Conservation (phyloP, 2,888 invertebrate genomes). For the Hanleya hanleyi region DNA sequence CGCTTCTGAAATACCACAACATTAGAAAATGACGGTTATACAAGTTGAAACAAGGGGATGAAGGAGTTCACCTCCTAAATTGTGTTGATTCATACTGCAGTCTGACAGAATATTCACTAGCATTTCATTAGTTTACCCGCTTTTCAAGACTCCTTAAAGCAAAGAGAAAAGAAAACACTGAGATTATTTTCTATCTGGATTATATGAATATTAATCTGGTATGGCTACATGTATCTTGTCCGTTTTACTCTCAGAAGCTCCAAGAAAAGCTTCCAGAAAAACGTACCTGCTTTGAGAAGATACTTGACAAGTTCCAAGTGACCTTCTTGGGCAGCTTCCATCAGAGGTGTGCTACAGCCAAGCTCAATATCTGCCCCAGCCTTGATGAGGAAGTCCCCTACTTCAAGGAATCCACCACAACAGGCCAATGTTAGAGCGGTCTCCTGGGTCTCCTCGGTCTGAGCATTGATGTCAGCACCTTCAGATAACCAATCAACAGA, state of each 20-base stretch:
- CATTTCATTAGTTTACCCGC: too few relatives aligned
- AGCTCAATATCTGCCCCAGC: slow-evolving; percentile 96
- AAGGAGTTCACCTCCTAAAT: too few relatives aligned
- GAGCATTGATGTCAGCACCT: slow-evolving; percentile 96
- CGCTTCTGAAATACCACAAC: slow-evolving; percentile 77
- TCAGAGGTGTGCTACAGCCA: slow-evolving; percentile 93
- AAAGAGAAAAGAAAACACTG: too few relatives aligned
- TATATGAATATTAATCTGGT: too few relatives aligned
- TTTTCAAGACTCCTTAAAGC: too few relatives aligned
- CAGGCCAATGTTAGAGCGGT: slow-evolving; percentile 98
- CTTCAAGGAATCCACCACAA: slow-evolving; percentile 93
- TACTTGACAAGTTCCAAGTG: slow-evolving; percentile 89
- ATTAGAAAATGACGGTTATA: background rate
- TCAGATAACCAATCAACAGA: slow-evolving; percentile 11
- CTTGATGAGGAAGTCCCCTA: slow-evolving; percentile 95
- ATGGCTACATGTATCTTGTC: too few relatives aligned
- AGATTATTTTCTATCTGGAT: too few relatives aligned
- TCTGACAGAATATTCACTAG: too few relatives aligned
- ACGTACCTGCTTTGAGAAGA: slow-evolving; percentile 69
- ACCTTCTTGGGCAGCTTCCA: slow-evolving; percentile 99
- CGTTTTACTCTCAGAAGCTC: too few relatives aligned
- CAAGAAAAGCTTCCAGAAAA: too few relatives aligned
- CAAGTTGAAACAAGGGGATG: background rate
- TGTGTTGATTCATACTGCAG: too few relatives aligned
- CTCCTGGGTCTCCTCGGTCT: slow-evolving; percentile 98